A percentile compares a stretch with the other conserved stretches of the same genome.
Evolutionary conservation across 2,113 vertebrate species (phyloP).

Genomic region (Notechis scutatus): DNA sequence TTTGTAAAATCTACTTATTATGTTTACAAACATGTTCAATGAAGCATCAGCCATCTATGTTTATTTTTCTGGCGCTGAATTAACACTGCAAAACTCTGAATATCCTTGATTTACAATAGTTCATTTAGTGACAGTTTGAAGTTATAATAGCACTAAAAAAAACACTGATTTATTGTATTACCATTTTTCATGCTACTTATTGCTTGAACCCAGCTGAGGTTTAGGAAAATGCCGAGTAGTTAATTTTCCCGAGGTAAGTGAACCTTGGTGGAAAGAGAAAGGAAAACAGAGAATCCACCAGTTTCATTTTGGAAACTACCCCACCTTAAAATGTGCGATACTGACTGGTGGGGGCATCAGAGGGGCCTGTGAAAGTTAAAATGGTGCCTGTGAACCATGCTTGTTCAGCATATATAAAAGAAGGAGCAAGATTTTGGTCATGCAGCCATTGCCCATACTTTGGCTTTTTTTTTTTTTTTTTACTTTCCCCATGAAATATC

Average conservation of each 20-base stretch:
- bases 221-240: not conserved
- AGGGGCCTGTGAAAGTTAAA: no score
- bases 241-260: not conserved
- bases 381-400: not conserved
- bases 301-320: not conserved
- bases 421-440: not conserved
- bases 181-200: not conserved
- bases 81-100: no score
- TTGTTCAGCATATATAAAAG: not conserved
- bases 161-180: no score
- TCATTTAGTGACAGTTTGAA: no score
- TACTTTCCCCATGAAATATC: not conserved
- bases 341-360: not conserved
- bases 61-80: no score
- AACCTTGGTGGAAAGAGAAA: not conserved
- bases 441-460: not conserved
- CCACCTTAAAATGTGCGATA: not conserved
- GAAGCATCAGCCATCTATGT: no score
- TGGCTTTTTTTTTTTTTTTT: not conserved
- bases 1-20: no score
- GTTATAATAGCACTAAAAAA: no score
- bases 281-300: not conserved
- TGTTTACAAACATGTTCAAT: no score
- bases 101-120: no score
- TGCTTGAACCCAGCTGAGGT: not conserved